Evolutionary conservation across 1,140 invertebrate genomes (phyloP).

Genomic region (Triops cancriformis): DNA sequence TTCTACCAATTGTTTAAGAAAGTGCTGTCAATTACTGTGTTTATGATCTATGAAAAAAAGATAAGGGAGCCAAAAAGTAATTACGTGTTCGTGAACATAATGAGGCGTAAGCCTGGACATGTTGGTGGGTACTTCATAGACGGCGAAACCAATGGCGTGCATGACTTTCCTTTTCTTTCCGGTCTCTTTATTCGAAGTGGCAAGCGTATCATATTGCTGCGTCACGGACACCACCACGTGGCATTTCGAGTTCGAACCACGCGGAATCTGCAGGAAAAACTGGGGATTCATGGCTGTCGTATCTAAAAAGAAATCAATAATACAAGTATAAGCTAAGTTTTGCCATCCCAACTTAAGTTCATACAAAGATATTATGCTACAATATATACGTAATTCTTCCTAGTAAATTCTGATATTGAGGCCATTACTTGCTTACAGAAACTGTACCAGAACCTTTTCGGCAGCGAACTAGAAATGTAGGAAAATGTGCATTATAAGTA

Average conservation of each 20-base stretch:
- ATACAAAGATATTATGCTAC: not conserved
- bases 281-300: slow-evolving; percentile 62
- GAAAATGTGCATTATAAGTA: not conserved
- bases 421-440: no score
- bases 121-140: slow-evolving; percentile 57
- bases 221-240: slow-evolving; percentile 64
- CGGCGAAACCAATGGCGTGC: slow-evolving; percentile 56
- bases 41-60: not conserved
- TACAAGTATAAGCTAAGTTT: not conserved
- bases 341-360: not conserved
- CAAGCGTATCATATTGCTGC: slow-evolving; percentile 53
- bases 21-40: not conserved
- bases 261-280: slow-evolving; percentile 59
- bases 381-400: no score
- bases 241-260: slow-evolving; percentile 50
- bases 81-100: slow-evolving; percentile 53
- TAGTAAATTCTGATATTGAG: no score
- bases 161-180: slow-evolving; percentile 34
- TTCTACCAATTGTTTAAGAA: not conserved
- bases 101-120: slow-evolving; percentile 51
- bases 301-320: slow-evolving; percentile 41
- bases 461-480: not conserved
- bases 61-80: slow-evolving; percentile 2
- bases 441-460: not conserved
- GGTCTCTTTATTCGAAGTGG: slow-evolving; percentile 33